These are phyloP conservation scores for Lagopus leucura DNA, from an alignment of 2,113 vertebrate genomes.

Conservation along the genomic window DNA sequence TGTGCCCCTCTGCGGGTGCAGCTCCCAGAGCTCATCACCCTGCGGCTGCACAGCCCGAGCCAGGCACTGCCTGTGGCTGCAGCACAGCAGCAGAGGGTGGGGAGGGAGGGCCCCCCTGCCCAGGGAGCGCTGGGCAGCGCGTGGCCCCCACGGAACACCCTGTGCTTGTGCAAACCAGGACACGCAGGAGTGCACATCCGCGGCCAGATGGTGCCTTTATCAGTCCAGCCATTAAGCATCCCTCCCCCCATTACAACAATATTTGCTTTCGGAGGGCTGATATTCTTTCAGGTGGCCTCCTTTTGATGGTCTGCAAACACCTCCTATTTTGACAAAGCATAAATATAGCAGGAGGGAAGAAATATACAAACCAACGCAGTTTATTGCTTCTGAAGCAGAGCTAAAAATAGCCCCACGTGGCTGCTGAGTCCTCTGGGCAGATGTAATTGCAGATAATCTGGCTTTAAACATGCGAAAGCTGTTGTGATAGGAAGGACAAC, in stretches of 20 bases:
- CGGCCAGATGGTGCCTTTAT: not conserved
- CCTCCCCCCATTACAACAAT: not conserved
- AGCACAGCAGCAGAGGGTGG: not conserved
- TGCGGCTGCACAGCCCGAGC: not conserved
- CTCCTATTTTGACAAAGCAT: not conserved
- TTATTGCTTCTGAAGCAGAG: constrained; percentile 23
- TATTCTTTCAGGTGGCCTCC: not conserved
- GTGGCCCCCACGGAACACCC: rapidly evolving
- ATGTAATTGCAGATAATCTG: constrained; percentile 64
- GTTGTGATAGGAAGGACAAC: constrained; percentile 11
- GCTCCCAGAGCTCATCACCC: no score
- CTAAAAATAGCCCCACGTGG: constrained; percentile 54
- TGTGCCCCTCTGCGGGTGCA: no score
- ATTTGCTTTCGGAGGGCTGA: not conserved
- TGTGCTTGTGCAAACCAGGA: rapidly evolving
- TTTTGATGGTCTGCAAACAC: not conserved
- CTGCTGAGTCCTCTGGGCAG: constrained; percentile 52
- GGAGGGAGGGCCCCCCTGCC: not conserved
- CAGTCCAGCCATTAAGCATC: not conserved
- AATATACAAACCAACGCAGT: not conserved
- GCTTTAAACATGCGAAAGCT: constrained; percentile 21
- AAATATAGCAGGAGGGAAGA: not conserved
- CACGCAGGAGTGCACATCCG: rapidly evolving
- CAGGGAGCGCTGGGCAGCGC: not conserved
- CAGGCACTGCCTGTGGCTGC: not conserved